Evolutionary conservation across 2,888 invertebrate genomes (phyloP).

Genomic region (Morinoia aosen): DNA sequence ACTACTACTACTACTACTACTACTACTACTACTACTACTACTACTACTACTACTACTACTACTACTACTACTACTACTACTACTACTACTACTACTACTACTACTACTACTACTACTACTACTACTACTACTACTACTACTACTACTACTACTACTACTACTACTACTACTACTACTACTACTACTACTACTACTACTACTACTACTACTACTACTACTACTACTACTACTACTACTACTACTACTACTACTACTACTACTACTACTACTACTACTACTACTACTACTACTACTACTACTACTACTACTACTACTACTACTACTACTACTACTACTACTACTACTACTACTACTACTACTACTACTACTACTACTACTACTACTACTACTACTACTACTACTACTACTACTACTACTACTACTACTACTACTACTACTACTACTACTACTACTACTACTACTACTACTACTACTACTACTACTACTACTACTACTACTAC

Average conservation of each 20-base stretch:
- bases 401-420: too few species aligned
- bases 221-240: constrained; percentile 13
- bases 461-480: too few species aligned
- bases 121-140: not conserved
- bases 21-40: not conserved
- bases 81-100: not conserved
- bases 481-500: too few species aligned
- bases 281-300: constrained; percentile 8
- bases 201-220: not conserved
- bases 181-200: not conserved
- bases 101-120: not conserved
- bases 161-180: not conserved
- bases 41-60: not conserved
- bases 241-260: not conserved
- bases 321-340: not conserved
- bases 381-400: too few species aligned
- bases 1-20: not conserved
- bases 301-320: constrained; percentile 5
- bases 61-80: constrained; percentile 16
- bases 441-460: too few species aligned
- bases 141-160: constrained; percentile 19
- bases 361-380: too few species aligned
- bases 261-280: not conserved
- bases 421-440: too few species aligned
- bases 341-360: constrained; percentile 8